phyloP scores from a whole-genome alignment of 1,140 invertebrate species.

The Drosophila santomea region DNA sequence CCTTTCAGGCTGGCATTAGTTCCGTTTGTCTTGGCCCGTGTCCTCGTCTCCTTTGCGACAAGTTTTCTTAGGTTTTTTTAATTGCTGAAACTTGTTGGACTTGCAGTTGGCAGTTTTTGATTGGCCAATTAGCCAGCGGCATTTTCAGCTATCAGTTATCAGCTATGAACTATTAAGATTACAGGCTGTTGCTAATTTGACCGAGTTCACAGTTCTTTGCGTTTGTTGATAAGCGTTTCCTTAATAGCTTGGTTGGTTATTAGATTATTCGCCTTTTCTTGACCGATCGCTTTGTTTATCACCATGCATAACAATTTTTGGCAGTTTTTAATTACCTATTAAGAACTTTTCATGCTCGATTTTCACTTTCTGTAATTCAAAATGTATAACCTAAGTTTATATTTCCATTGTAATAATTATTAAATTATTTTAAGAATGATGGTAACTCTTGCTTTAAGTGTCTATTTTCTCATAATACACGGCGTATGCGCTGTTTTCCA shows the following conservation, averaged over 20 bases:
- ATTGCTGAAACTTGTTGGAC: conserved; percentile 59
- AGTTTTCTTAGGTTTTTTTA: conserved; percentile 63
- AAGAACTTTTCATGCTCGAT: neutral
- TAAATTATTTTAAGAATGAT: too few species aligned
- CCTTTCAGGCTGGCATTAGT: conserved; percentile 63
- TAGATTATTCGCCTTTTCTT: neutral
- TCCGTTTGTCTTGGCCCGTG: conserved; percentile 66
- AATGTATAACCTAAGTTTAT: too few species aligned
- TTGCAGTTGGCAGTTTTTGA: conserved; percentile 74
- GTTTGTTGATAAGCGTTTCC: neutral
- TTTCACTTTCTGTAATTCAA: neutral
- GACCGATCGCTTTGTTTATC: neutral
- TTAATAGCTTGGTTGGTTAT: neutral
- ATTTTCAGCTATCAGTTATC: conserved; percentile 35
- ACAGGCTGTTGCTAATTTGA: neutral
- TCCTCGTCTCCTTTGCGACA: conserved; percentile 2
- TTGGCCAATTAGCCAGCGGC: conserved; percentile 75
- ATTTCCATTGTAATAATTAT: too few species aligned
- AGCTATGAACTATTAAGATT: conserved; percentile 26
- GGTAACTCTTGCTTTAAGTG: too few species aligned
- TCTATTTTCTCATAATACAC: neutral
- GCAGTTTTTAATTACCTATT: neutral
- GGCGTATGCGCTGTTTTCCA: conserved; percentile 38
- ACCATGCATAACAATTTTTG: neutral
- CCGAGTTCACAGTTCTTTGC: conserved; percentile 1